These are phyloP conservation scores for Thera britannica DNA, from an alignment of 2,888 invertebrate genomes.

Conservation along the genomic window DNA sequence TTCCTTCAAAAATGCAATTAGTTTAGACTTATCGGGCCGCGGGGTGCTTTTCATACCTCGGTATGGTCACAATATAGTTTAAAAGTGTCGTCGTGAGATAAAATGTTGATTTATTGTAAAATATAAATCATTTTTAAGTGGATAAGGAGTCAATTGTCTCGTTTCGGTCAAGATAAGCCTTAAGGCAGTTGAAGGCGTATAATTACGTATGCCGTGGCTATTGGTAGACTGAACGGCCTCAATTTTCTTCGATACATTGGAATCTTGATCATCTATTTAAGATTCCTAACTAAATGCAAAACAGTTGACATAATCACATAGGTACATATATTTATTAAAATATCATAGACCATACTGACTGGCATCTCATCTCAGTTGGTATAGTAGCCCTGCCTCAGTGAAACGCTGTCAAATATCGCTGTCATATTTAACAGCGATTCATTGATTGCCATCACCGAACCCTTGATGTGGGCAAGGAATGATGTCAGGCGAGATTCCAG, in stretches of 20 bases:
- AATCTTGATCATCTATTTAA: conserved; percentile 19
- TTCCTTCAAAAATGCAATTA: not conserved
- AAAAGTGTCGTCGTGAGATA: not conserved
- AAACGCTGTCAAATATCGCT: no score
- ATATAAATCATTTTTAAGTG: conserved; percentile 19
- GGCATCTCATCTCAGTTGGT: no score
- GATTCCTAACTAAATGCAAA: conserved; percentile 10
- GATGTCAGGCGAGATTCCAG: no score
- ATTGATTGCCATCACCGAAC: no score
- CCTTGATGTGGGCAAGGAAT: no score
- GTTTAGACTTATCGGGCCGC: not conserved
- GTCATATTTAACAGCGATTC: no score
- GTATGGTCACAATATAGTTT: not conserved
- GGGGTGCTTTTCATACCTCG: not conserved
- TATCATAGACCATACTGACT: no score
- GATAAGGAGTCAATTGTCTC: conserved; percentile 11
- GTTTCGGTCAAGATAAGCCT: conserved; percentile 17
- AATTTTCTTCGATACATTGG: conserved; percentile 3
- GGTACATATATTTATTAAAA: no score
- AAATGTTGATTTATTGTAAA: conserved; percentile 12
- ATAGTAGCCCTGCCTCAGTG: no score
- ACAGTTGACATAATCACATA: not conserved
- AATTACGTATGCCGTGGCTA: conserved; percentile 5
- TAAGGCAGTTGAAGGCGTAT: conserved; percentile 10
- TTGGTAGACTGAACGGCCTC: conserved; percentile 12